Evolutionary conservation across 2,797 vertebrate species (phyloP), one percentile per base, ranked within the genome.

Genomic region (Sus cebifrons): DNA sequence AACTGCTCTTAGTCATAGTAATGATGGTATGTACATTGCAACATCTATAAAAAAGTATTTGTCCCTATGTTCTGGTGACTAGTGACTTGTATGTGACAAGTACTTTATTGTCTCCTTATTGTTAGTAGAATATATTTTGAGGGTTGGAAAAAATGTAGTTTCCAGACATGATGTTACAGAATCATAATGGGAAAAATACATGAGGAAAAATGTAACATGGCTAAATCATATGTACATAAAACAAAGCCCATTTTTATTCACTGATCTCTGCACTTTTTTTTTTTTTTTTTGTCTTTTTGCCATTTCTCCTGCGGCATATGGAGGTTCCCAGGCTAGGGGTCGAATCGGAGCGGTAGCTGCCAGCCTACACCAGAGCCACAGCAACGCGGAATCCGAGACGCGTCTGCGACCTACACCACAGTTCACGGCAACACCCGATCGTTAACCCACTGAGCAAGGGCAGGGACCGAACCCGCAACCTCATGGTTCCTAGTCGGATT

Each of bases 51-150:
- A 92, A 73, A 85, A n/a, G 92, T 70, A 89, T 85, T 70, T 86
- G 81, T 95, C 62, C 60, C 29, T 96, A 62, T 70, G 36, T 60
- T 77, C 64, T 75, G 83, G 64, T 96, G 74, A 89, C 40, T 92
- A 84, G 77, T 68, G 62, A 75, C 62, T 75, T 88, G 18, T 32
- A 86, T 44, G 44, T 49, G 85, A 79, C 58, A 95, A 95, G 27
- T 88, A 67, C n/a, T 96, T 75, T 74, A 92, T 89, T 91, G 74
- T 64, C n/a, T 95, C 56, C 84, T 86, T 96, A 78, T 29, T 94
- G 94, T 79, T 23, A 86, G 44, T 79, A 82, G 17, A 84, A 87
- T 83, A 79, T 92, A 94, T 79, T 95, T 96, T 81, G 83, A 87
- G 40, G 2, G 25, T 71, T 96, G 25, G 58, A 83, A 75, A 91